Evolutionary conservation across 1,140 invertebrate genomes (phyloP).

Genomic region (Drosophila ambigua): DNA sequence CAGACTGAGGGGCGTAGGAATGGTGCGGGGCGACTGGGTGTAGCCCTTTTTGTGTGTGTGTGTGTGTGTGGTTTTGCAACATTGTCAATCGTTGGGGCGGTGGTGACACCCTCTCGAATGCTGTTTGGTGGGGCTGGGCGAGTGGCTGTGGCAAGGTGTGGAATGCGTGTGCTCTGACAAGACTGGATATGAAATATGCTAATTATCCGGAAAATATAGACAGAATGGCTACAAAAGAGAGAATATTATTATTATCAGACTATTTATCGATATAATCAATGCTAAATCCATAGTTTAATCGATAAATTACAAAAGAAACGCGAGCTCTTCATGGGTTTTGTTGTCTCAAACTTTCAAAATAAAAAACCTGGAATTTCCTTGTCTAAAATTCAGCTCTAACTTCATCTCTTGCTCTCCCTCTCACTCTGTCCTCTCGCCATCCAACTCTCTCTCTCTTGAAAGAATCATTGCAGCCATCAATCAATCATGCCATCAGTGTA

Average conservation of each 20-base stretch:
- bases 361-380: no score
- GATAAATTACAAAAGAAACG: no score
- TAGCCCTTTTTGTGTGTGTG: constrained; percentile 41
- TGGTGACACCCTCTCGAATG: constrained; percentile 30
- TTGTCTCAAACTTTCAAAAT: no score
- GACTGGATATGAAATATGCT: constrained; percentile 80
- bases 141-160: constrained; percentile 61
- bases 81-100: constrained; percentile 73
- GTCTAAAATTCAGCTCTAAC: no score
- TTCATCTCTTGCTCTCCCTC: no score
- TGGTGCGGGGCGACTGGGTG: constrained; percentile 16
- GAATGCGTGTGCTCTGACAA: constrained; percentile 69
- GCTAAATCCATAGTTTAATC: no score
- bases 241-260: neutral
- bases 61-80: constrained; percentile 14
- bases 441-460: no score
- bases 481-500: no score
- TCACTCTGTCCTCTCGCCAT: no score
- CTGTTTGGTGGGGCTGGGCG: neutral
- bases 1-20: neutral
- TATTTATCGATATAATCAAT: no score
- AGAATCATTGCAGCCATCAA: no score
- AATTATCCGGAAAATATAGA: constrained; percentile 58
- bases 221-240: neutral
- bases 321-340: no score